These are phyloP conservation scores for Acrocephalus arundinaceus DNA, from an alignment of 2,113 vertebrate genomes.

Conservation along the genomic window DNA sequence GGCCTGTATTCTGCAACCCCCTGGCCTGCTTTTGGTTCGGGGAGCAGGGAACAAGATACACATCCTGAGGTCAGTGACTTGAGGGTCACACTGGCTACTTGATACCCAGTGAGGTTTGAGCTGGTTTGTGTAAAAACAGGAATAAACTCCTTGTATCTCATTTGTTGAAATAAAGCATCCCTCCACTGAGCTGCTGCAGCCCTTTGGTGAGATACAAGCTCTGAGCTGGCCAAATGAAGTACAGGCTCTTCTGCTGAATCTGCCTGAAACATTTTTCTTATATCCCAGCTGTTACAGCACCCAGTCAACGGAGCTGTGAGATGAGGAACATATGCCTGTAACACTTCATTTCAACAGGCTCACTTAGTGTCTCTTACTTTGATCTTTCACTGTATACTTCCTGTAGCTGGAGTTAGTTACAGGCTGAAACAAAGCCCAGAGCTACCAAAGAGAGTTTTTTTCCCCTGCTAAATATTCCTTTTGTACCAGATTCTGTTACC, in stretches of 20 bases:
- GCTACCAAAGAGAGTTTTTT: not conserved
- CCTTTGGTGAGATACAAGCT: slow-evolving; percentile 15
- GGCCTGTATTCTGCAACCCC: not conserved
- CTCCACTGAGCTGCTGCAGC: not conserved
- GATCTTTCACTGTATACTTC: slow-evolving; percentile 65
- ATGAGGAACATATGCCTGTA: slow-evolving; percentile 69
- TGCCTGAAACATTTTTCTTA: slow-evolving; percentile 63
- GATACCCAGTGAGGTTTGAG: not conserved
- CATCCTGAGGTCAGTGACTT: not conserved
- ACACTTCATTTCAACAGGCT: slow-evolving; percentile 70
- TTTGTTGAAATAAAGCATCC: not conserved
- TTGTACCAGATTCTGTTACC: slow-evolving; percentile 37
- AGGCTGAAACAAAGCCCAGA: slow-evolving; percentile 62
- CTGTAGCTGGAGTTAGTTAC: slow-evolving; percentile 64
- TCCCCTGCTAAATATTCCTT: not conserved
- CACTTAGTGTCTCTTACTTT: slow-evolving; percentile 62
- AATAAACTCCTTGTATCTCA: not conserved
- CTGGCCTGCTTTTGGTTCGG: not conserved
- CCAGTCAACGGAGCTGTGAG: slow-evolving; percentile 52
- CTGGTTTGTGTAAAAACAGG: not conserved
- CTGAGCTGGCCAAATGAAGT: slow-evolving; percentile 40
- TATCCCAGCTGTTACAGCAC: slow-evolving; percentile 66
- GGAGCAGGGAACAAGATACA: accelerated
- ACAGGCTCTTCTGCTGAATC: slow-evolving; percentile 64
- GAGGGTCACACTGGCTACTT: not conserved